Conservation (phyloP, 37 sponge, comb jelly and placozoan genomes). For the Chondrosia reniformis region DNA sequence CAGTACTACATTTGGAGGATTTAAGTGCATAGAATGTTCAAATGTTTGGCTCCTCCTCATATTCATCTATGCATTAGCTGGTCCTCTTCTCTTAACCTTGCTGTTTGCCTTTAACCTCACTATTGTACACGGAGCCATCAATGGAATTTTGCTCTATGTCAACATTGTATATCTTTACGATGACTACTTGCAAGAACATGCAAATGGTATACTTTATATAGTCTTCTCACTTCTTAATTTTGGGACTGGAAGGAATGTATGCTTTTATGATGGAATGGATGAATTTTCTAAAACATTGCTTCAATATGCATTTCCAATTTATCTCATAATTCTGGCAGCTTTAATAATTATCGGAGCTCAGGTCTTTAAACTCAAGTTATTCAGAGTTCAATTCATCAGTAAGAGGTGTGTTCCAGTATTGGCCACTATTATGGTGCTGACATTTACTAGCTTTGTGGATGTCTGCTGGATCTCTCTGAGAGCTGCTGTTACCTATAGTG, state of each 20-base stretch:
- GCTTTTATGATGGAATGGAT: constrained; percentile 62
- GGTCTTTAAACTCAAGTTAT: neutral
- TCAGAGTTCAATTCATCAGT: neutral
- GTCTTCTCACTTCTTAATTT: constrained; percentile 39
- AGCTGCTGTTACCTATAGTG: neutral
- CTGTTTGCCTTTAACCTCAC: constrained; percentile 26
- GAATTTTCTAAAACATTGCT: constrained; percentile 33
- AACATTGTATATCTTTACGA: constrained; percentile 14
- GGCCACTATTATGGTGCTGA: constrained; percentile 26
- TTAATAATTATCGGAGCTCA: constrained; percentile 4
- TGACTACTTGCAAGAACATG: neutral
- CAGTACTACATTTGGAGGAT: constrained; percentile 19
- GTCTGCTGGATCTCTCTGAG: neutral
- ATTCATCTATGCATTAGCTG: constrained; percentile 17
- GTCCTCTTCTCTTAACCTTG: constrained; percentile 24
- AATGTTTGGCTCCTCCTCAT: constrained; percentile 12
- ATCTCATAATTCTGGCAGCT: constrained; percentile 33
- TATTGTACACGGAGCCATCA: constrained; percentile 22
- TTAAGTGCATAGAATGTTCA: constrained; percentile 19
- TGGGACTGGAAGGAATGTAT: constrained; percentile 29
- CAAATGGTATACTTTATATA: constrained; percentile 13
- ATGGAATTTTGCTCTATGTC: constrained; percentile 44
- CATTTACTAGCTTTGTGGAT: constrained; percentile 13
- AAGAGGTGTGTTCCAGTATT: constrained; percentile 15
- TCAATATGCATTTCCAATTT: constrained; percentile 46